Evolutionary conservation across 2,888 invertebrate species (phyloP).

Genomic region (Strigamia maritima): DNA sequence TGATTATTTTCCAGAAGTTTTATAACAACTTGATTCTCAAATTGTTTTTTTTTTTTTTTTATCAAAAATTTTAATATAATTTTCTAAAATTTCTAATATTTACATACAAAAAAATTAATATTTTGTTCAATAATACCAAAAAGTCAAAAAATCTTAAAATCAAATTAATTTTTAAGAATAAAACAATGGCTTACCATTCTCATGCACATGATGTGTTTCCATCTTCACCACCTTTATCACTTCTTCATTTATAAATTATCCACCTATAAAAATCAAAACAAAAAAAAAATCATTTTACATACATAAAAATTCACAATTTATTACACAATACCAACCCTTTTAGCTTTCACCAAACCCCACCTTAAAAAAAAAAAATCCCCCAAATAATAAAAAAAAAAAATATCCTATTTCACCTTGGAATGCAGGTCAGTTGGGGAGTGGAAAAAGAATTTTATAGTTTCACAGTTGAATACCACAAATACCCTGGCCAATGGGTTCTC

Average conservation of each 20-base stretch:
- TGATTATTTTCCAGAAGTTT: too few relatives aligned
- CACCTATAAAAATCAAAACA: not conserved
- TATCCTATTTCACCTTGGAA: not conserved
- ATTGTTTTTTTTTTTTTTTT: too few relatives aligned
- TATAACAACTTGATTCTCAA: too few relatives aligned
- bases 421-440: constrained; percentile 4
- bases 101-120: too few relatives aligned
- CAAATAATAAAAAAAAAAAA: not conserved
- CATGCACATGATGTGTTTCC: not conserved
- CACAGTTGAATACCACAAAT: not conserved
- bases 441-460: constrained; percentile 2
- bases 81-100: too few relatives aligned
- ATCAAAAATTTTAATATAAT: too few relatives aligned
- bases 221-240: not conserved
- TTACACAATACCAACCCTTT: too few relatives aligned
- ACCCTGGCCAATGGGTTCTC: not conserved
- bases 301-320: too few relatives aligned
- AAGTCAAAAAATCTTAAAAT: not conserved
- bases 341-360: not conserved
- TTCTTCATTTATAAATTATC: not conserved
- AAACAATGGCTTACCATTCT: not conserved
- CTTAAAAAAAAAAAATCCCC: not conserved
- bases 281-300: not conserved
- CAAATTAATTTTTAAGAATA: not conserved
- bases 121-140: too few relatives aligned